phyloP scores from a whole-genome alignment of 1,140 invertebrate species.

The Argopecten irradians region DNA sequence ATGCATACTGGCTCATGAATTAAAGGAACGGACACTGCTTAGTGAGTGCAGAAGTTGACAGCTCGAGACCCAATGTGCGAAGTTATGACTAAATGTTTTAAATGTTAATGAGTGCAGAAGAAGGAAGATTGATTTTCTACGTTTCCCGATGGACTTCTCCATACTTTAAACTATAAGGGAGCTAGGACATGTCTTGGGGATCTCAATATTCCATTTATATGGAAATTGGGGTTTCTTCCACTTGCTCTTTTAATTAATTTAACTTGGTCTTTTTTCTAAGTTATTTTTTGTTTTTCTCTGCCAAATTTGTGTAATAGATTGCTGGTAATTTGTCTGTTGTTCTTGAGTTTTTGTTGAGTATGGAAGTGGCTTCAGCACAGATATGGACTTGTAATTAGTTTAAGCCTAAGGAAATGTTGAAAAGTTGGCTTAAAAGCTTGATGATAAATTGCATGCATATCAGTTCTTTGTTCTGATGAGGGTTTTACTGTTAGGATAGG shows the following conservation, averaged over 20 bases:
- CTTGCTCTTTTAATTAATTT: constrained; percentile 23
- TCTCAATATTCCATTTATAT: background rate
- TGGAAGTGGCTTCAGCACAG: constrained; percentile 7
- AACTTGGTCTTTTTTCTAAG: background rate
- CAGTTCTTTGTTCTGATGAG: background rate
- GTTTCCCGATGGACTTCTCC: constrained; percentile 1
- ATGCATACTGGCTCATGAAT: background rate
- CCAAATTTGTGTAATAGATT: constrained; percentile 18
- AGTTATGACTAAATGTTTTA: constrained; percentile 23
- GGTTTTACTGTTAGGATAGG: background rate
- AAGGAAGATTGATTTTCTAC: background rate
- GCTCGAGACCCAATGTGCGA: constrained; percentile 19
- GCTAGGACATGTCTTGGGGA: background rate
- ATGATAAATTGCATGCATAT: constrained; percentile 11
- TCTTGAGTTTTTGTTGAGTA: background rate
- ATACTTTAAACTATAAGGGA: constrained; percentile 4
- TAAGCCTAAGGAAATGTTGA: constrained; percentile 1
- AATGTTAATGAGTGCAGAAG: constrained; percentile 21
- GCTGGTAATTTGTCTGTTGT: background rate
- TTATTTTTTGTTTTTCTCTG: constrained; percentile 6
- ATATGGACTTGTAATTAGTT: constrained; percentile 18
- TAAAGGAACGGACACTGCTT: background rate
- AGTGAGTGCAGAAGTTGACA: constrained; percentile 20
- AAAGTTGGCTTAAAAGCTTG: constrained; percentile 5
- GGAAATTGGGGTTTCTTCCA: constrained; percentile 5